Percentiles rank a stretch among this genome's conserved stretches.
Conservation (phyloP, 2,113 vertebrate genomes). For the Paramisgurnus dabryanus region DNA sequence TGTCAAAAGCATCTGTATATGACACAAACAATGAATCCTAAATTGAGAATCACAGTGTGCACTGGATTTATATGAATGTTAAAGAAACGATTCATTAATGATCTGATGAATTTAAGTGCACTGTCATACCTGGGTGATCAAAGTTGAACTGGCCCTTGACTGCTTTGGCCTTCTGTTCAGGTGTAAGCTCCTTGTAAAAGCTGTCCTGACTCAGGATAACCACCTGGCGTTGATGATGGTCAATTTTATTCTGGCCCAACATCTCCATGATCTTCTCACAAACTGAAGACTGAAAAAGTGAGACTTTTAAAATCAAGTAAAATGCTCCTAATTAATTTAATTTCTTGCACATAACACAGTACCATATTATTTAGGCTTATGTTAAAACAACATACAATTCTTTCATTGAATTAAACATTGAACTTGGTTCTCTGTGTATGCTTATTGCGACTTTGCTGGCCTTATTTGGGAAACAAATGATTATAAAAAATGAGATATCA, state of each 20-base stretch:
- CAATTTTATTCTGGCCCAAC: slow-evolving; percentile 95
- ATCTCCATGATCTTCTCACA: slow-evolving; percentile 96
- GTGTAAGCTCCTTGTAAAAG: slow-evolving; percentile 92
- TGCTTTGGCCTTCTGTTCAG: slow-evolving; percentile 94
- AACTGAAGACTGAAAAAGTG: slow-evolving; percentile 83
- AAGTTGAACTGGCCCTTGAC: slow-evolving; percentile 98
- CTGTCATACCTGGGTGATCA: slow-evolving; percentile 89
- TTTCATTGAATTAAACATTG: no score
- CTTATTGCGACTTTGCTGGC: no score
- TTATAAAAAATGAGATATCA: no score
- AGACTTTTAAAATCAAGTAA: no score
- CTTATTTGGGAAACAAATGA: no score
- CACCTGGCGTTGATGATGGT: slow-evolving; percentile 92
- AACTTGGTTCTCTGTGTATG: no score
- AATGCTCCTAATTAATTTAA: not conserved
- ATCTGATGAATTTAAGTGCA: no score
- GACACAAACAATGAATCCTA: not conserved
- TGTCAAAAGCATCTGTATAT: slow-evolving; percentile 93
- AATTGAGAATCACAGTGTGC: no score
- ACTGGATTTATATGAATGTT: no score
- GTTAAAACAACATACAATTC: no score
- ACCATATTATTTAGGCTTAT: no score
- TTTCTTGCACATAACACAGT: not conserved
- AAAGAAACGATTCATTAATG: no score
- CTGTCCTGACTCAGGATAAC: slow-evolving; percentile 97